Evolutionary conservation across 1,140 invertebrate genomes (phyloP).

Genomic region (Ephestia elutella): DNA sequence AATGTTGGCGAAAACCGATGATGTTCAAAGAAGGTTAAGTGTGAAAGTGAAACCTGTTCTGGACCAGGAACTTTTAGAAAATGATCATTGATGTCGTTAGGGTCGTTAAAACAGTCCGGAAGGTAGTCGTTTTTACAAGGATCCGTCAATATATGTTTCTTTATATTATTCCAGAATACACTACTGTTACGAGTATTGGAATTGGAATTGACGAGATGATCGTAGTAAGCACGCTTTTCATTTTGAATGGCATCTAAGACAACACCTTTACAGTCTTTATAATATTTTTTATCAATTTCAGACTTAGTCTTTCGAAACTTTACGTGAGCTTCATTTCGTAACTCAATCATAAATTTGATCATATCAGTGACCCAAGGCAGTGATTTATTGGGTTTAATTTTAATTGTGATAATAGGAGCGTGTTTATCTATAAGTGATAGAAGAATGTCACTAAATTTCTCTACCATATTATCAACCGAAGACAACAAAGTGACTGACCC

Average conservation of each 20-base stretch:
- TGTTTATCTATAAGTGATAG: constrained; percentile 7
- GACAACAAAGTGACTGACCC: too few relatives aligned
- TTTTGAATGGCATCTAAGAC: constrained; percentile 13
- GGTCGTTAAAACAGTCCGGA: constrained; percentile 4
- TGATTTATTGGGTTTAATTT: neutral
- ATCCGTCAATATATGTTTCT: constrained; percentile 6
- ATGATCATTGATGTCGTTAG: constrained; percentile 11
- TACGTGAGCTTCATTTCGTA: constrained; percentile 15
- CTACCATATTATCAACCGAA: constrained; percentile 8
- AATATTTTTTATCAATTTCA: constrained; percentile 14
- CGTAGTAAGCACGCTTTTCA: constrained; percentile 21
- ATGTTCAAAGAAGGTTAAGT: too few relatives aligned
- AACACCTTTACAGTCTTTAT: too few relatives aligned
- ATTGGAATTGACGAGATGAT: constrained; percentile 11
- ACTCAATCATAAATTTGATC: constrained; percentile 20
- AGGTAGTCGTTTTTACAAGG: neutral
- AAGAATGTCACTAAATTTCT: constrained; percentile 2
- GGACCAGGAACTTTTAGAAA: constrained; percentile 9
- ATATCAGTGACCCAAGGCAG: constrained; percentile 20
- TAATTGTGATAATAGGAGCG: constrained; percentile 10
- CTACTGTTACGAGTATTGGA: constrained; percentile 7
- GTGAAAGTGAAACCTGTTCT: neutral
- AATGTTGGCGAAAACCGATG: too few relatives aligned
- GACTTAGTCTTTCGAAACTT: constrained; percentile 8
- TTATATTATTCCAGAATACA: constrained; percentile 15